Conservation (phyloP, 2,888 invertebrate genomes). For the Andrena flavipes region DNA sequence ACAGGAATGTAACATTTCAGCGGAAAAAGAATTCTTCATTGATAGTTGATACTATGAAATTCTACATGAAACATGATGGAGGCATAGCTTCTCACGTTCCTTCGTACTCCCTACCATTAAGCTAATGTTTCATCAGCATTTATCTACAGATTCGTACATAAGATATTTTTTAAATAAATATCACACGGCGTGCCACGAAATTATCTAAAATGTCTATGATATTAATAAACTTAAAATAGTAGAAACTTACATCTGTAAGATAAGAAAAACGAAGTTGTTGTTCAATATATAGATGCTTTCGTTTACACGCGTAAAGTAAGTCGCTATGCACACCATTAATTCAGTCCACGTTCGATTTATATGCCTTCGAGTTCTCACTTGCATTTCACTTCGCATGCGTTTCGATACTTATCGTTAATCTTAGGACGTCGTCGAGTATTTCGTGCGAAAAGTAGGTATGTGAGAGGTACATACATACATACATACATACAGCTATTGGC, state of each 20-base stretch:
- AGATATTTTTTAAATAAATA: constrained; percentile 5
- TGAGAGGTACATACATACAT: constrained; percentile 35
- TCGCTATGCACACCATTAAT: not conserved
- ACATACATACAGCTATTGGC: constrained; percentile 50
- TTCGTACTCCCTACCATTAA: not conserved
- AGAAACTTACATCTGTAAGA: not conserved
- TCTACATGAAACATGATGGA: not conserved
- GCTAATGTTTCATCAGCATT: not conserved
- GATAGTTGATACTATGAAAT: not conserved
- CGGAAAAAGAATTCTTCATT: not conserved
- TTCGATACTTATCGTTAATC: constrained; percentile 57
- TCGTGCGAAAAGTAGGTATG: constrained; percentile 52
- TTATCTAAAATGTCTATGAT: constrained; percentile 4
- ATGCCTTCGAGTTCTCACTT: constrained; percentile 25
- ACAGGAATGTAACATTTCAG: not conserved
- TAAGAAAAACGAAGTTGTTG: not conserved
- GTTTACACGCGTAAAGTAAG: constrained; percentile 1
- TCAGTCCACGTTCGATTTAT: not conserved
- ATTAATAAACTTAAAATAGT: not conserved
- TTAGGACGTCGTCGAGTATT: constrained; percentile 60
- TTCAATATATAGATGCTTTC: not conserved
- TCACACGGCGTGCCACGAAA: not conserved
- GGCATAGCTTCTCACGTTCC: not conserved
- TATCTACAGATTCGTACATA: not conserved
- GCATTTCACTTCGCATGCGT: constrained; percentile 32